Evolutionary conservation across 2,113 vertebrate species (phyloP).

Genomic region (Rhea pennata): DNA sequence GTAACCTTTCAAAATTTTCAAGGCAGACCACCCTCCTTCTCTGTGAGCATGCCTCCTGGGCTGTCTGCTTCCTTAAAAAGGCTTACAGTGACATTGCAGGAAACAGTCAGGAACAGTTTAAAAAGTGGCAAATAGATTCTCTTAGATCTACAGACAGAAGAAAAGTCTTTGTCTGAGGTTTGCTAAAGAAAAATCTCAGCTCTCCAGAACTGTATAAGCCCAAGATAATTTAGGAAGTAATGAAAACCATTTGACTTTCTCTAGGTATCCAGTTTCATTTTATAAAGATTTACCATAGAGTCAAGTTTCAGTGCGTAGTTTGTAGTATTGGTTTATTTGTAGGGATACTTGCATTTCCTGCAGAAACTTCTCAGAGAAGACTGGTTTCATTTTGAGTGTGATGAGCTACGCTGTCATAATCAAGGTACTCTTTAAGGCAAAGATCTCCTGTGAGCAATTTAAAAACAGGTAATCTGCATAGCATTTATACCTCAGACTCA

Average conservation of each 20-base stretch:
- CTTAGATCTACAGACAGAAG: not conserved
- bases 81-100: not conserved
- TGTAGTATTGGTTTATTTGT: not conserved
- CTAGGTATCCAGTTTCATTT: not conserved
- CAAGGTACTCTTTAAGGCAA: not conserved
- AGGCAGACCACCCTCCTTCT: too few relatives aligned
- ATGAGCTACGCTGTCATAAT: not conserved
- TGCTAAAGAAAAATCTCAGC: not conserved
- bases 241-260: not conserved
- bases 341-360: not conserved
- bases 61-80: not conserved
- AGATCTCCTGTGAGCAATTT: not conserved
- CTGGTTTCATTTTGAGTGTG: not conserved
- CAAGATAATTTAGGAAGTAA: not conserved
- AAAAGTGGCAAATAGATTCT: not conserved
- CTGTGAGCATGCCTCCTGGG: not conserved
- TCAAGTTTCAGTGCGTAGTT: not conserved
- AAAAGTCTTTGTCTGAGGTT: not conserved
- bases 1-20: not conserved
- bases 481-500: not conserved
- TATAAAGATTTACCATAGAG: not conserved
- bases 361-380: not conserved
- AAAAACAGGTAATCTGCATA: not conserved
- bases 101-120: not conserved
- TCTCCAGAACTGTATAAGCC: not conserved